Base-by-base conservation (phyloP, 2,113 vertebrate species). In the Percopsis transmontana region DNA sequence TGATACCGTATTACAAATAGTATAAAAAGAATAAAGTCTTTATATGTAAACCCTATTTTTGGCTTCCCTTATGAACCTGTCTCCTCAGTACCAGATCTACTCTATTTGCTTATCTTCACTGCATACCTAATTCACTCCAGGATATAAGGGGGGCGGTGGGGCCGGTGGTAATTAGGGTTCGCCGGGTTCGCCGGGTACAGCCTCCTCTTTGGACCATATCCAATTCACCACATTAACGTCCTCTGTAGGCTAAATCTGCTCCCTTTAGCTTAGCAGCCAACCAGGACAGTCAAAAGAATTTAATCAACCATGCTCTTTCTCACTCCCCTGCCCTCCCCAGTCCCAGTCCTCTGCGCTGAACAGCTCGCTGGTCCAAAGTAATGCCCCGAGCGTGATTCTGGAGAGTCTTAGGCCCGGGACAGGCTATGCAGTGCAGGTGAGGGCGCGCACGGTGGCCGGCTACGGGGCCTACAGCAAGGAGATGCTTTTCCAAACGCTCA, bases 401-500 rank as follows among this genome's bases (percentile, higher is more conserved):
- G 96, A 98, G 27, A 95, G 95, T 39, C 94, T 99, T 60, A 90
- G 93, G 61, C 95, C 96, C 0, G 97, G 96, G 39, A 95, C 96
- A 4, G 95, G 96, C 1, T 99, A 99, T 0, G 93, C 96, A 90
- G 95, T 99, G 3, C 95, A 98, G 89, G 96, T 99, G 75, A 93
- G 97, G 3, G 97, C 96, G 10, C 94, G 96, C 64, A 99, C 96
- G 0, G 97, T 98, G 79, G 96, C 96, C 0, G 97, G 96, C 76
- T 98, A 96, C 0, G 97, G 97, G 70, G 95, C 93, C 85, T 99
- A 95, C 92, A 97, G 96, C 12, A 95, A 95, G 71, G 96, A 97
- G 84, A 99, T 99, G 93, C 97, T 96, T 88, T 97, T 99, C 93
- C 96, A 99, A 87, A 99, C 96, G 0, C 93, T 98, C 75, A 97